A percentile compares a stretch with the other conserved stretches of the same genome.
Conservation (phyloP, 37 sponge, comb jelly and placozoan species). For the Halichondria panicea region DNA sequence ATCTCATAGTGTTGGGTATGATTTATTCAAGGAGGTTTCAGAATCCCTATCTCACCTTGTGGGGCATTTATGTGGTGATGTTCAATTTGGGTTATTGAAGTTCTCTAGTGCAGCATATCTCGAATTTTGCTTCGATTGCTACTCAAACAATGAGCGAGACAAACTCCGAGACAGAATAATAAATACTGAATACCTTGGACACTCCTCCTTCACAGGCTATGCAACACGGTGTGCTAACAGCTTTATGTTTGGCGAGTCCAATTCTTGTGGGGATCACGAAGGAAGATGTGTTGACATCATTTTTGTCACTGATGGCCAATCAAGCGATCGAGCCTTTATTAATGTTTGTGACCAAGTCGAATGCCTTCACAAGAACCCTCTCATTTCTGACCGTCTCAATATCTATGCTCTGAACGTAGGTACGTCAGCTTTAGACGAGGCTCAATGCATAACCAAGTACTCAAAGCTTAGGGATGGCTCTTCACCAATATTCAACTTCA, state of each 20-base stretch:
- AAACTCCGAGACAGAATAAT: background rate
- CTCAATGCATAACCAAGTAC: constrained; percentile 4
- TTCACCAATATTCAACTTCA: too few species aligned
- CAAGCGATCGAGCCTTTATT: constrained; percentile 7
- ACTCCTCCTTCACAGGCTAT: background rate
- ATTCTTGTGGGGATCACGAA: background rate
- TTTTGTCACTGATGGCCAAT: constrained; percentile 10
- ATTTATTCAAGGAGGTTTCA: background rate
- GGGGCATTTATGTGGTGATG: background rate
- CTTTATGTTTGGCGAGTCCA: background rate
- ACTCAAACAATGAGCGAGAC: background rate
- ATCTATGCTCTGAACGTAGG: constrained; percentile 10
- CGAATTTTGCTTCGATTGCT: constrained; percentile 26
- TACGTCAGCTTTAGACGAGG: background rate
- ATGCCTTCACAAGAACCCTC: background rate
- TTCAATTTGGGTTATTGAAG: background rate
- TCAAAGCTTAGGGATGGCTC: too few species aligned
- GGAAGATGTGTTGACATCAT: constrained; percentile 6
- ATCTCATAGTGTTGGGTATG: constrained; percentile 5
- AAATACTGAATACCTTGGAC: background rate
- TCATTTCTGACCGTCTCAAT: background rate
- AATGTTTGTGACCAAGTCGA: background rate
- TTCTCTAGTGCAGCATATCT: background rate
- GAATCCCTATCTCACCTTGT: background rate
- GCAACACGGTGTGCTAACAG: background rate